A percentile compares a stretch with the other conserved stretches of the same genome.
phyloP scores from a whole-genome alignment of 2,888 invertebrate species.

The Encarsia formosa region DNA sequence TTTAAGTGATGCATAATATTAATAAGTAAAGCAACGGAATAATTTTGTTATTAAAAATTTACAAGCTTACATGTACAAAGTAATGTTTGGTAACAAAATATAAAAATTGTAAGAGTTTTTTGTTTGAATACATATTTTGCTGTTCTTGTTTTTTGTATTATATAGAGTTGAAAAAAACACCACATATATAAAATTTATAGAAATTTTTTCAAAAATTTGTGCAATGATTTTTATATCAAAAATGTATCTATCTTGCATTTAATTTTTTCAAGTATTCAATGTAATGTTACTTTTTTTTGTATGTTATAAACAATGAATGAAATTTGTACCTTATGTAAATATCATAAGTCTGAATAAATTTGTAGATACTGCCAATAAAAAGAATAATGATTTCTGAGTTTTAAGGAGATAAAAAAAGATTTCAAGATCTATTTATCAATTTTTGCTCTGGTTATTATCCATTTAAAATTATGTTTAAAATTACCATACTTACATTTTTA shows the following conservation, averaged over 20 bases:
- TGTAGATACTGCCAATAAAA: constrained; percentile 27
- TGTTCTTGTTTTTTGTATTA: constrained; percentile 8
- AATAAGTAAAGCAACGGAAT: constrained; percentile 33
- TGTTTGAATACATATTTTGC: constrained; percentile 10
- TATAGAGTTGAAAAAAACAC: constrained; percentile 17
- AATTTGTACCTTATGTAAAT: constrained; percentile 28
- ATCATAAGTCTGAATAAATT: constrained; percentile 20
- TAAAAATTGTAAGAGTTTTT: constrained; percentile 9
- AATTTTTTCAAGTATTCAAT: no score
- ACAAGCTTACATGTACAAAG: constrained; percentile 20
- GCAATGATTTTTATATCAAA: constrained; percentile 9
- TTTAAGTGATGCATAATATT: constrained; percentile 34
- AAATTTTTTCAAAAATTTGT: constrained; percentile 14
- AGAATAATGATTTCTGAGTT: no score
- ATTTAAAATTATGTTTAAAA: no score
- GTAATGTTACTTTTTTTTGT: constrained; percentile 19
- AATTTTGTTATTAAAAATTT: constrained; percentile 19
- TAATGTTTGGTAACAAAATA: constrained; percentile 18
- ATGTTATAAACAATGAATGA: constrained; percentile 25
- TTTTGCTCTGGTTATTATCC: no score
- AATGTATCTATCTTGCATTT: neutral
- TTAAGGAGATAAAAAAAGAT: no score
- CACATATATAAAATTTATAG: constrained; percentile 7
- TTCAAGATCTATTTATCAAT: no score
- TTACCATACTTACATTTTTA: no score